Conservation (phyloP, 2,797 vertebrate genomes). For the Phalloptychus januarius region DNA sequence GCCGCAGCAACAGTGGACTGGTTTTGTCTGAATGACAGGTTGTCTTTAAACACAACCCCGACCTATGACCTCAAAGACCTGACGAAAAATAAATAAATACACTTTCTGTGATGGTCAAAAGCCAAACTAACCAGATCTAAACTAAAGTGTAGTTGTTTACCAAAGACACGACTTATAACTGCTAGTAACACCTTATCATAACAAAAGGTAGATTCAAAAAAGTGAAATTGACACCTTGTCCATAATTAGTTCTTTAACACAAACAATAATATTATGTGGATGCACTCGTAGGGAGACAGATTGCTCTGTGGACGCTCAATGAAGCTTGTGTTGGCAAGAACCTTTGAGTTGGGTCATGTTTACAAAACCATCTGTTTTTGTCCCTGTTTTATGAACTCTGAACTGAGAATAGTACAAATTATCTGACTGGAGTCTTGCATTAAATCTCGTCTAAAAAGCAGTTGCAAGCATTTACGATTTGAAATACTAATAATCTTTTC, state of each 20-base stretch:
- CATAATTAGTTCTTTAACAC: slow-evolving; percentile 67
- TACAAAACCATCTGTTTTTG: slow-evolving; percentile 26
- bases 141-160: slow-evolving; percentile 52
- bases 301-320: background rate
- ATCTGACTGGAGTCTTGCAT: slow-evolving; percentile 19
- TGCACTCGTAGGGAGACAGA: background rate
- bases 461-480: background rate
- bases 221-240: background rate
- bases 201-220: background rate
- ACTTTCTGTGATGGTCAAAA: slow-evolving; percentile 41
- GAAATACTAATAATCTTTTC: background rate
- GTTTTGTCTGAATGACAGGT: slow-evolving; percentile 19
- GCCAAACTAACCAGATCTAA: slow-evolving; percentile 38
- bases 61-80: slow-evolving; percentile 38
- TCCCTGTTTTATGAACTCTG: slow-evolving; percentile 19
- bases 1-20: slow-evolving; percentile 25
- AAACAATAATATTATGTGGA: slow-evolving; percentile 41
- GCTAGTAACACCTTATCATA: slow-evolving; percentile 28
- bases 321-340: slow-evolving; percentile 3
- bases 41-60: slow-evolving; percentile 33
- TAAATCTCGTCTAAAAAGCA: background rate
- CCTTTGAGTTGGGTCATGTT: slow-evolving; percentile 26
- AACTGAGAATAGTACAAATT: slow-evolving; percentile 17
- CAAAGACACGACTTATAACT: slow-evolving; percentile 41
- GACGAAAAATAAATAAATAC: slow-evolving; percentile 23